These are phyloP conservation scores for Eulemur albifrons DNA, from an alignment of 2,797 vertebrate species.

Conservation along the genomic window DNA sequence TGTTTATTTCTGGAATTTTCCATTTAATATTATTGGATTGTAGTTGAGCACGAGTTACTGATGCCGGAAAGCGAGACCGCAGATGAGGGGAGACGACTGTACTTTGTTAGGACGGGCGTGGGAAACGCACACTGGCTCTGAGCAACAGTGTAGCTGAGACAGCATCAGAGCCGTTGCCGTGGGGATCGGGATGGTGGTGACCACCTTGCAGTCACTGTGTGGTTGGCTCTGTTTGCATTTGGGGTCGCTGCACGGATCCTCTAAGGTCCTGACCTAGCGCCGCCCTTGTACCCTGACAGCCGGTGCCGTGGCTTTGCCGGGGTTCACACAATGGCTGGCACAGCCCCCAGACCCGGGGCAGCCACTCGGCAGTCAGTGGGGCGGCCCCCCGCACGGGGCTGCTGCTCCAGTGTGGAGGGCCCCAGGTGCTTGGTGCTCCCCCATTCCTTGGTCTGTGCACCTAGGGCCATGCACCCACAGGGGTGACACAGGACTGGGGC, in stretches of 20 bases:
- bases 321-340: not conserved
- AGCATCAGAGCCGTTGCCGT: not conserved
- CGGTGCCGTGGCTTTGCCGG: not conserved
- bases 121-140: not conserved
- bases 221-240: not conserved
- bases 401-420: not conserved
- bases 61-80: not conserved
- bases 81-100: not conserved
- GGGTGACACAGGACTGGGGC: not conserved
- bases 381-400: not conserved
- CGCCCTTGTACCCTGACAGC: not conserved
- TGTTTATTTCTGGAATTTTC: not conserved
- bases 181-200: not conserved
- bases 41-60: not conserved
- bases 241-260: not conserved
- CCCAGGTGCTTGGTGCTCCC: too few relatives aligned
- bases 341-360: not conserved
- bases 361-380: rapidly evolving
- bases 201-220: rapidly evolving
- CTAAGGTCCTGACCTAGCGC: not conserved
- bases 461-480: not conserved
- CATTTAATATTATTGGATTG: not conserved
- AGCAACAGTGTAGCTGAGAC: not conserved
- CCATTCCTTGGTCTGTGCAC: not conserved
- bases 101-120: not conserved